Evolutionary conservation across 2,888 invertebrate species (phyloP), one percentile per base, ranked within the genome.

Genomic region (Palloptera scutellata): DNA sequence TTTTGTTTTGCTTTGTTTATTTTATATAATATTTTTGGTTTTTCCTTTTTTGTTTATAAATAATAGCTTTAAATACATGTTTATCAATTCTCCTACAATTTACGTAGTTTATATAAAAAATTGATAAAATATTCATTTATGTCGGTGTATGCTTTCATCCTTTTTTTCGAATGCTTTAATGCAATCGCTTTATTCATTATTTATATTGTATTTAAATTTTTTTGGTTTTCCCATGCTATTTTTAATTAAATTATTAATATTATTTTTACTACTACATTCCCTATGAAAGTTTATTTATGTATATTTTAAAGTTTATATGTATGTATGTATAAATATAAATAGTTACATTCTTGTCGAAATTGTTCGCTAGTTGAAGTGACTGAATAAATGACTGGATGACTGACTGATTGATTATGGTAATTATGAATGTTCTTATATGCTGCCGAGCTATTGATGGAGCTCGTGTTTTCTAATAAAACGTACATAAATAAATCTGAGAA

Each of bases 71-170:
- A 13, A 53, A 53, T 53, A 53, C 17, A 53, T 15, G 17, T 53
- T 17, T 53, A 17, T 53, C 19, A 53, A 15, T 48, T 48, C 15
- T 48, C 12, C 48, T 48, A 48, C 48, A n/a, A 48, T 15, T 48
- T 30, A 15, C 15, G 48, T 48, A n/a, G 53, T 30, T 30, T 17
- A 11, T 17, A 19, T n/a, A 12, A 53, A 53, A 53, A 53, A 17
- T 43, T 55, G 57, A 68, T 70, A 63, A 70, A 72, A 70, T 72
- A 71, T 71, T 73, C 70, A 69, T 74, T 71, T 71, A 72, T 71
- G 69, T 74, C 72, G 74, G 72, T 73, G 73, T 73, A 72, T 73
- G 73, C 73, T 73, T 73, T 73, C 73, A 73, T 73, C 73, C 73
- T 73, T 73, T 73, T 73, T 72, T 30, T 72, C 66, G 70, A 70